Conservation (phyloP, 2,113 vertebrate genomes). For the Passerina amoena region DNA sequence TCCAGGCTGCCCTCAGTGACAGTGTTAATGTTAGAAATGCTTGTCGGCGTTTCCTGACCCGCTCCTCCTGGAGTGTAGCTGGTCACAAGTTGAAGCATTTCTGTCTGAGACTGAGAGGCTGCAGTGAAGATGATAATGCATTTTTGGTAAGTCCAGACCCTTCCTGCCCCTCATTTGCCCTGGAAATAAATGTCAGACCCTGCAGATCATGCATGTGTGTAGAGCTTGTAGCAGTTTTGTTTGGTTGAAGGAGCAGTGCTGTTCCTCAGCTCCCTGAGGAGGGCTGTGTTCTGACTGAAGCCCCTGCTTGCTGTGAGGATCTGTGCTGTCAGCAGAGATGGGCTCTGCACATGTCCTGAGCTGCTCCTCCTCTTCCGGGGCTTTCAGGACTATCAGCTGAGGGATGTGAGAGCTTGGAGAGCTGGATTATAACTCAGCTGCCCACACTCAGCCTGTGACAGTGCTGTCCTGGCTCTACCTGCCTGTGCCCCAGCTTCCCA, state of each 20-base stretch:
- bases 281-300: neutral
- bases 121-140: neutral
- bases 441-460: neutral
- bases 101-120: neutral
- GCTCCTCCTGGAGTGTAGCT: neutral
- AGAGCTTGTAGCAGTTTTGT: neutral
- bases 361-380: neutral
- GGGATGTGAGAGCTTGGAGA: neutral
- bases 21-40: neutral
- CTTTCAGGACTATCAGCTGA: neutral
- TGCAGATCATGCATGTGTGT: neutral
- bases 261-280: neutral
- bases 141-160: neutral
- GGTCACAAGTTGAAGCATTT: neutral
- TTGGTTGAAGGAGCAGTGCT: neutral
- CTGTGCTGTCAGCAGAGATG: neutral
- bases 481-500: neutral
- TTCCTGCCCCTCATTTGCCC: neutral
- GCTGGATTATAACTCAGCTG: neutral
- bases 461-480: neutral
- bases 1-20: neutral
- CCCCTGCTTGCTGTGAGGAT: neutral
- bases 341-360: neutral
- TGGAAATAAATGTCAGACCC: neutral
- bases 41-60: rapidly evolving